Evolutionary conservation across 2,797 vertebrate species (phyloP), one percentile per base, ranked within the genome.

Genomic region (Malacoctenus gilli): DNA sequence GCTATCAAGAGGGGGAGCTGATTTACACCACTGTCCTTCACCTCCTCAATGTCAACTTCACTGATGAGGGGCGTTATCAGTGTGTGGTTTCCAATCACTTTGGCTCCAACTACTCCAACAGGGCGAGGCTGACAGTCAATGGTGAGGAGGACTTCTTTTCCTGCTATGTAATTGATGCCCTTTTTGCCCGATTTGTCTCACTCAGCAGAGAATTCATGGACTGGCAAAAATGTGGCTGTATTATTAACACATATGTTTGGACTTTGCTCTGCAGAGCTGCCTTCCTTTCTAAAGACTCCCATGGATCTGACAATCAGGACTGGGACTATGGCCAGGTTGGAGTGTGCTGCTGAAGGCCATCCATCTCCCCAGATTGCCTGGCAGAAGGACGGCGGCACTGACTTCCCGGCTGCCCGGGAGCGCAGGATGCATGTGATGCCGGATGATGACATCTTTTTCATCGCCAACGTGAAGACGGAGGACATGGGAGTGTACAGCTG

Each of bases 391-490:
- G 96, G 96, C 5, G 97, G 97, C 77, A 98, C 94, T 0, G 97
- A 99, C 83, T 99, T 99, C 77, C 97, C 97, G 0, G 97, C 97
- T 0, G 97, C 97, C 0, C 91, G 97, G 14, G 96, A 99, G 87
- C 92, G 97, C 2, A 90, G 97, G 23, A 99, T 99, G 97, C 97
- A 99, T 0, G 97, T 99, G 30, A 99, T 99, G 97, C 97, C 97
- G 0, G 95, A 97, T 49, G 97, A 99, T 6, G 97, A 99, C 1
- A 96, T 99, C 14, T 98, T 99, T 86, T 99, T 99, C 70, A 99
- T 99, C 4, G 95, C 96, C 15, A 93, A 96, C 0, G 96, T 97
- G 32, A 97, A 98, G 86, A 94, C 93, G 0, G 97, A 97, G 57
- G 97, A 99, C 79, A 94, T 96, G 0, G 97, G 97, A 0, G 90